These are phyloP conservation scores for Characodon lateralis DNA, from an alignment of 2,797 vertebrate genomes.

Conservation along the genomic window DNA sequence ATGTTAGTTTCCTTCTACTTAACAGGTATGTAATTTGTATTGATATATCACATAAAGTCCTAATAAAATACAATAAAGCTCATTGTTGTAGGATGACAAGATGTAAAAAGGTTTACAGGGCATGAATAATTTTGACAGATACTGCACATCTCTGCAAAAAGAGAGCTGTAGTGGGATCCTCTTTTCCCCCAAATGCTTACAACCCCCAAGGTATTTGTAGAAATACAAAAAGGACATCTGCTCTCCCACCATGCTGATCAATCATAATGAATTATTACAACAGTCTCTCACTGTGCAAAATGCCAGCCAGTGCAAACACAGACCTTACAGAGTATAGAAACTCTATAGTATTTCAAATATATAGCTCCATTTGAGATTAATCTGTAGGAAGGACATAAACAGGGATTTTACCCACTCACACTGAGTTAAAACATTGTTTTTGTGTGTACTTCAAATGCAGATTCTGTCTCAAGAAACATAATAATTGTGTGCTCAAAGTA, in stretches of 20 bases:
- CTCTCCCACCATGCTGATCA: constrained; percentile 67
- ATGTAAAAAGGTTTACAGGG: background rate
- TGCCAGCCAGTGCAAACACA: constrained; percentile 42
- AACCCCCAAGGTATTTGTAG: constrained; percentile 53
- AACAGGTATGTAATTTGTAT: background rate
- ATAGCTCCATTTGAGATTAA: constrained; percentile 15
- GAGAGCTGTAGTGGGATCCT: constrained; percentile 39
- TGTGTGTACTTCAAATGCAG: background rate
- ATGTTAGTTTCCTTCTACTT: constrained; percentile 4
- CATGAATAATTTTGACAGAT: background rate
- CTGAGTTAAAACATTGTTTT: background rate
- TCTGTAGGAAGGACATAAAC: background rate
- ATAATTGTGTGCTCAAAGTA: background rate
- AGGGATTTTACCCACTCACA: background rate
- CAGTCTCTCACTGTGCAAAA: constrained; percentile 46
- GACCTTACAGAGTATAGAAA: constrained; percentile 13
- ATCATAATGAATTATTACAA: constrained; percentile 56
- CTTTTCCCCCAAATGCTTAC: background rate
- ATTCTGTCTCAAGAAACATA: background rate
- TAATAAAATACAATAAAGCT: background rate
- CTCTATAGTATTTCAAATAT: constrained; percentile 8
- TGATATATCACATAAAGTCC: constrained; percentile 17
- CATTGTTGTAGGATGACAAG: background rate
- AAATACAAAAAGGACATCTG: constrained; percentile 70
- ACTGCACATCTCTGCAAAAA: constrained; percentile 50